These are phyloP conservation scores for Okapia johnstoni DNA, from an alignment of 2,113 vertebrate genomes.

Conservation along the genomic window DNA sequence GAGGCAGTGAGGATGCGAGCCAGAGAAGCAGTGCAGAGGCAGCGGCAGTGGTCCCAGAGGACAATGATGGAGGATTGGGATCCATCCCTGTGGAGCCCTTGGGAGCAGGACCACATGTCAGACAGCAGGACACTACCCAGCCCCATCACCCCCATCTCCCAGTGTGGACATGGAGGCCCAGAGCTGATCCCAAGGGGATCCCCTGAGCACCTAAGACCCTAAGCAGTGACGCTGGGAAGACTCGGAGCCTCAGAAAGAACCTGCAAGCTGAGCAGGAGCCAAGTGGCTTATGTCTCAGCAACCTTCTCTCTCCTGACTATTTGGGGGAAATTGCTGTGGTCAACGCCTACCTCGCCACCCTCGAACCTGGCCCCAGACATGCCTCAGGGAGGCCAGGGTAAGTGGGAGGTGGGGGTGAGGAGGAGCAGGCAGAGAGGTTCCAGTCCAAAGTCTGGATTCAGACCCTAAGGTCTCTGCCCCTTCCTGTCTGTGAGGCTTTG, in stretches of 20 bases:
- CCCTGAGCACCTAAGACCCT: not conserved
- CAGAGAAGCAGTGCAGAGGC: not conserved
- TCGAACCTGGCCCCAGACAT: not conserved
- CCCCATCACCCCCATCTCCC: not conserved
- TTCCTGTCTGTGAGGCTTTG: not conserved
- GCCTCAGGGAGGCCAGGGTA: not conserved
- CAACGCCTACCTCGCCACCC: not conserved
- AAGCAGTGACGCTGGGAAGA: not conserved
- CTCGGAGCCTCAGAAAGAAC: not conserved
- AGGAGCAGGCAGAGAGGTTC: not conserved
- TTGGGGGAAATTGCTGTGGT: not conserved
- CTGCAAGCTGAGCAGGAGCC: not conserved
- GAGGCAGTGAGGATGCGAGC: not conserved
- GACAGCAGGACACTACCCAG: not conserved
- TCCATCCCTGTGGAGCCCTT: not conserved
- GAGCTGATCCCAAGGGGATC: not conserved
- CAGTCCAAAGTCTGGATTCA: not conserved
- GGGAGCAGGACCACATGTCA: not conserved
- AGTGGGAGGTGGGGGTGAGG: not conserved
- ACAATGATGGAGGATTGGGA: accelerated
- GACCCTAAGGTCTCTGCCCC: not conserved
- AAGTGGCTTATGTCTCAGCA: not conserved
- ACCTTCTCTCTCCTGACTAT: not conserved
- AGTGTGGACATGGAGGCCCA: not conserved
- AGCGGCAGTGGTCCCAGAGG: not conserved